Base-by-base conservation (phyloP, 2,888 invertebrate species). In the Leptodirus hochenwartii region DNA sequence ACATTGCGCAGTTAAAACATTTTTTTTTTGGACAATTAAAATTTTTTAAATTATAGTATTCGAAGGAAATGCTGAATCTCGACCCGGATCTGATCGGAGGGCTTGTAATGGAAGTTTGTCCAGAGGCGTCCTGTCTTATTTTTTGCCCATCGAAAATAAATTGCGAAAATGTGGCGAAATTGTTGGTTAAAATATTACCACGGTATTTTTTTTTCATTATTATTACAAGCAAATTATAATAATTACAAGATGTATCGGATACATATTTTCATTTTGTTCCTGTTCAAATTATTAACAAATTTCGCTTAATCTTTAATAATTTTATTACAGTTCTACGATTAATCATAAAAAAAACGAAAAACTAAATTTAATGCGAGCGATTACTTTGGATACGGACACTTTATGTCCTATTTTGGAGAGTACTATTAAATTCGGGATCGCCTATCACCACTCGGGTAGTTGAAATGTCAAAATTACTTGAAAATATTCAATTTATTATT, bases 121-220 rank as follows among this genome's bases (percentile, higher is more conserved):
- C 88, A 0, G 51, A 64, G 11, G 68, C 69, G 42, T 80, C 84
- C 0, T 85, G 84, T 45, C 64, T 95, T 1, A 69, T 95, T 24
- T 95, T 95, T 63, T 95, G 93, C 50, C 69, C 90, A n/a, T 78
- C 85, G 3, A 84, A 88, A 47, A 73, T 77, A 44, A 90, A 85
- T 55, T 88, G 88, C 47, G 88, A 93, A 58, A 91, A 84, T 55
- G 82, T 93, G 2, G 81, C 87, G 0, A 45, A 66, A 13, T 56
- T 90, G 11, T 56, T 93, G 8, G 73, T 76, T 42, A 69, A 69
- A 46, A 55, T n/a, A n/a, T n/a, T n/a, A n/a, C n/a, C n/a, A n/a
- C n/a, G n/a, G n/a, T n/a, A 78, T 38, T 56, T 72, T 33, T n/a
- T n/a, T n/a, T n/a, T n/a, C n/a, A 56, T 56, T 13, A 54, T 46